Evolutionary conservation across 2,888 invertebrate species (phyloP).

Genomic region (Limnephilus lunatus): DNA sequence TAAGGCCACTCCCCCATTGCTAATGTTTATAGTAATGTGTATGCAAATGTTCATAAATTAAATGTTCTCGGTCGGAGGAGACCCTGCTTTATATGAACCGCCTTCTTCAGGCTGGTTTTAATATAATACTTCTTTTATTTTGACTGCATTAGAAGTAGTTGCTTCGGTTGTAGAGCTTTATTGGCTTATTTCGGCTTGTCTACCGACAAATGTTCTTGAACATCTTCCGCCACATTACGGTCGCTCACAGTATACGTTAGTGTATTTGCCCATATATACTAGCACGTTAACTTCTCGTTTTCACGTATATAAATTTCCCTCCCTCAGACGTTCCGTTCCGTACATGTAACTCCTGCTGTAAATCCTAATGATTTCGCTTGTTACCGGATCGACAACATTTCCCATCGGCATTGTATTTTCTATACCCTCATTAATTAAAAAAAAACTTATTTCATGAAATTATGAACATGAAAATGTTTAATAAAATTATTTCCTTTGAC

Average conservation of each 20-base stretch:
- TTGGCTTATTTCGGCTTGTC: conserved; percentile 10
- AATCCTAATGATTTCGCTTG: conserved; percentile 17
- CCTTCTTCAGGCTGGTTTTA: not conserved
- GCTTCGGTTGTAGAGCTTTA: not conserved
- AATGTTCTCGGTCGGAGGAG: no score
- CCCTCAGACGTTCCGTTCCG: conserved; percentile 31
- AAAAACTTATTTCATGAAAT: no score
- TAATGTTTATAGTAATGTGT: no score
- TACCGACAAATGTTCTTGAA: conserved; percentile 33
- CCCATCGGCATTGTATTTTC: not conserved
- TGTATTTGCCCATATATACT: not conserved
- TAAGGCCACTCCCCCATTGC: no score
- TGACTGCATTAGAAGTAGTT: not conserved
- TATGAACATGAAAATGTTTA: no score
- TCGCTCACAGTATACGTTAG: not conserved
- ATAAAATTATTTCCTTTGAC: no score
- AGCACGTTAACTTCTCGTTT: not conserved
- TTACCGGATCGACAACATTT: conserved; percentile 5
- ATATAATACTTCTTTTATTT: not conserved
- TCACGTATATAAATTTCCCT: conserved; percentile 30
- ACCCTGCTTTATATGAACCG: not conserved
- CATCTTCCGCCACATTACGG: not conserved
- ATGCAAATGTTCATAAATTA: no score
- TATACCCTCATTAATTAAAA: not conserved
- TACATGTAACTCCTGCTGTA: conserved; percentile 29